These are phyloP conservation scores for Caenorhabditis imperialis DNA, from an alignment of 2,888 invertebrate species.

Conservation along the genomic window DNA sequence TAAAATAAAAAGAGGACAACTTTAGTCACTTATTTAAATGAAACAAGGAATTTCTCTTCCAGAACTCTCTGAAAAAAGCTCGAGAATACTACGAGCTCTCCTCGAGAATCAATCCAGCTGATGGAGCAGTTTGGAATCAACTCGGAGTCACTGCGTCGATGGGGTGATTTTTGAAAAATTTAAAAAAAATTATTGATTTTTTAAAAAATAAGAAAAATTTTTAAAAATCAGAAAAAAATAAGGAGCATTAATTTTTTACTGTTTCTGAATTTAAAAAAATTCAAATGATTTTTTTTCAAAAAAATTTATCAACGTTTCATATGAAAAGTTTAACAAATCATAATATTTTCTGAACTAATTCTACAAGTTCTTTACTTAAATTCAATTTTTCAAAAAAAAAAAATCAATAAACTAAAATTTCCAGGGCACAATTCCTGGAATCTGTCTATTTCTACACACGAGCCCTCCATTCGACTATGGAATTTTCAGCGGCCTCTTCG, in stretches of 20 bases:
- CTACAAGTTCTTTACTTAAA: too few relatives aligned
- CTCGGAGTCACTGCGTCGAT: slow-evolving; percentile 35
- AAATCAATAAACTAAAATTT: slow-evolving; percentile 1
- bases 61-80: slow-evolving; percentile 34
- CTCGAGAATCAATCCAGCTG: slow-evolving; percentile 40
- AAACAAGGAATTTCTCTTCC: not conserved
- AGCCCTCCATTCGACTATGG: slow-evolving; percentile 42
- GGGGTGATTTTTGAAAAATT: slow-evolving; percentile 9
- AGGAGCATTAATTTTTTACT: not conserved
- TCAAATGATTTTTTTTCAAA: not conserved
- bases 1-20: not conserved
- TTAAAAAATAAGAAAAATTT: not conserved
- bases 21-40: too few relatives aligned
- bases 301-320: too few relatives aligned
- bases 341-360: too few relatives aligned
- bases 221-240: not conserved
- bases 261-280: not conserved
- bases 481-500: slow-evolving; percentile 45
- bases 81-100: slow-evolving; percentile 52
- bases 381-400: not conserved
- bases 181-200: too few relatives aligned
- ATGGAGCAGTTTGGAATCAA: slow-evolving; percentile 63
- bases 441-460: slow-evolving; percentile 58
- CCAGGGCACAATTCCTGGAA: slow-evolving; percentile 45
- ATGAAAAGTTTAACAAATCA: too few relatives aligned